A percentile compares a stretch with the other conserved stretches of the same genome.
These are phyloP conservation scores for Drosophila barbarae DNA, from an alignment of 2,888 invertebrate genomes.

Conservation along the genomic window DNA sequence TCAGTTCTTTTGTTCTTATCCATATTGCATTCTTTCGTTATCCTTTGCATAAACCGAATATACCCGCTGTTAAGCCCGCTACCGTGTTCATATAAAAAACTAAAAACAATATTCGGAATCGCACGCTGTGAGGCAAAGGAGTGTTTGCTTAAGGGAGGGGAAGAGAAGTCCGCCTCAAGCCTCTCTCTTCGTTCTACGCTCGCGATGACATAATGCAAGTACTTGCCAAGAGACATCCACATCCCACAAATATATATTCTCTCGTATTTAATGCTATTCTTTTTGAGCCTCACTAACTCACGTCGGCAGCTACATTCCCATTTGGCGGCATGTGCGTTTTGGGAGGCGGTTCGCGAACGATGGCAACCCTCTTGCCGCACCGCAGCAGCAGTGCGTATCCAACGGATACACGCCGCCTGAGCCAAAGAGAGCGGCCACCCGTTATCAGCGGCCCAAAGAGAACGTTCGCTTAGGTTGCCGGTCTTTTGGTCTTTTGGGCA, in stretches of 20 bases:
- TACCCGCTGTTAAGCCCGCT: background rate
- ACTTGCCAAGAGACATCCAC: constrained; percentile 6
- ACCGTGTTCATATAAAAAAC: constrained; percentile 2
- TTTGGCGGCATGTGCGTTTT: constrained; percentile 61
- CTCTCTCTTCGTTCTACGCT: constrained; percentile 48
- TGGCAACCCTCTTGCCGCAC: constrained; percentile 55
- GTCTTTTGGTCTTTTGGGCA: constrained; percentile 66
- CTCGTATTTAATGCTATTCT: constrained; percentile 26
- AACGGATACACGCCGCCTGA: constrained; percentile 51
- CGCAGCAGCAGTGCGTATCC: constrained; percentile 40
- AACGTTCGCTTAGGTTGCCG: constrained; percentile 45
- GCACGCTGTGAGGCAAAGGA: constrained; percentile 28
- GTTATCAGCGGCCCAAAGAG: constrained; percentile 22
- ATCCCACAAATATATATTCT: background rate
- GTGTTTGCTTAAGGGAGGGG: constrained; percentile 4
- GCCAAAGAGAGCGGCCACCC: constrained; percentile 10
- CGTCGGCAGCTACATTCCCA: constrained; percentile 37
- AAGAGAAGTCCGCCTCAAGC: constrained; percentile 24
- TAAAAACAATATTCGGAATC: constrained; percentile 27
- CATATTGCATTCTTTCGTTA: background rate
- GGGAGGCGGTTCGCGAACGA: constrained; percentile 16
- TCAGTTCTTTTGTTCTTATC: background rate
- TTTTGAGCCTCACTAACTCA: constrained; percentile 27
- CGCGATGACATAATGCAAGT: constrained; percentile 67
- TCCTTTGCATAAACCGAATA: background rate